Conservation (phyloP, 2,888 invertebrate genomes). For the Hoplodrina blanda region DNA sequence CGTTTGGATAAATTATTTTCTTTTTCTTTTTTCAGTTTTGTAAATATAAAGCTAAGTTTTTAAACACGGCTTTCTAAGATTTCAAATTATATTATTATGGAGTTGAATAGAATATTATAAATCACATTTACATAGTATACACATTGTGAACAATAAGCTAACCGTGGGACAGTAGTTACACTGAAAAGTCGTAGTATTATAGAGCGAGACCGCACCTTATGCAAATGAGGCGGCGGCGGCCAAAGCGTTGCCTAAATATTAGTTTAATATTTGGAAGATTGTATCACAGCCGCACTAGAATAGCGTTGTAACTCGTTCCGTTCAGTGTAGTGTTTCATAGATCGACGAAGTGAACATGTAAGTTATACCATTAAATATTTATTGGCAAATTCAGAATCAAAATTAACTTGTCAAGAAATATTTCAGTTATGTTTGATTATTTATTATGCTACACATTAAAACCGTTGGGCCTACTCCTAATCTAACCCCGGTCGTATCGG, state of each 20-base stretch:
- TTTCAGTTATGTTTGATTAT: too few relatives aligned
- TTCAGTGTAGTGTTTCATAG: neutral
- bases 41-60: slow-evolving; percentile 1
- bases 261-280: slow-evolving; percentile 90
- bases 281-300: slow-evolving; percentile 78
- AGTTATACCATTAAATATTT: neutral
- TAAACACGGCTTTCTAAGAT: neutral
- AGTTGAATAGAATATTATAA: slow-evolving; percentile 1
- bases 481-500: too few relatives aligned
- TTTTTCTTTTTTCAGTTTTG: neutral
- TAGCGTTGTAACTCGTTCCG: slow-evolving; percentile 74
- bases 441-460: too few relatives aligned
- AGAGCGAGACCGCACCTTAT: slow-evolving; percentile 83
- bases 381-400: too few relatives aligned
- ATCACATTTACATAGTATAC: slow-evolving; percentile 9
- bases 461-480: too few relatives aligned
- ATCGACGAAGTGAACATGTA: neutral
- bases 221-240: slow-evolving; percentile 89
- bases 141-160: slow-evolving; percentile 20
- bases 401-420: neutral
- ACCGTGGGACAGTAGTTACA: slow-evolving; percentile 39
- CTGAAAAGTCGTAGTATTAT: slow-evolving; percentile 50
- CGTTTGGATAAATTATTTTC: too few relatives aligned
- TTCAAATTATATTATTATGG: neutral
- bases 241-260: slow-evolving; percentile 91